These are phyloP conservation scores for Polylopha cassiicola DNA, from an alignment of 2,888 invertebrate genomes.

Conservation along the genomic window DNA sequence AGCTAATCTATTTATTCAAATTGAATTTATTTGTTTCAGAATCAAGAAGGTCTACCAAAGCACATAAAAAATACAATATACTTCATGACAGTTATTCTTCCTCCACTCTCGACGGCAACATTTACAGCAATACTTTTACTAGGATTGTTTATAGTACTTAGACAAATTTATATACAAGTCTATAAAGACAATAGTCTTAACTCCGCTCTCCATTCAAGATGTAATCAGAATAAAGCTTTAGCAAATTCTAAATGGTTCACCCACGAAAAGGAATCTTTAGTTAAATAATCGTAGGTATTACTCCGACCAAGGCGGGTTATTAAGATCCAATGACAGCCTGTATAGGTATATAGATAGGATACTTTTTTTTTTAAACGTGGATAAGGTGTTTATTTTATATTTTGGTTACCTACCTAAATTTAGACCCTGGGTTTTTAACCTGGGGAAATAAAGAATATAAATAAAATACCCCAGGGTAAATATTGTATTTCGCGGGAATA, in stretches of 20 bases:
- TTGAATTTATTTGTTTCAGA: slow-evolving; percentile 57
- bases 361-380: too few species aligned
- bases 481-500: too few species aligned
- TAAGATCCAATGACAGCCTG: too few species aligned
- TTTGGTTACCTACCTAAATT: too few species aligned
- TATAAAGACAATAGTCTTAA: slow-evolving; percentile 43
- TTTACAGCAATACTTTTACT: slow-evolving; percentile 39
- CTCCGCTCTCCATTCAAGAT: slow-evolving; percentile 48
- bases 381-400: too few species aligned
- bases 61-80: slow-evolving; percentile 65
- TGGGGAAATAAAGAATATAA: too few species aligned
- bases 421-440: too few species aligned
- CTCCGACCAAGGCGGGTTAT: too few species aligned
- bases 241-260: slow-evolving; percentile 51
- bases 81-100: slow-evolving; percentile 70
- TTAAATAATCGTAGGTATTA: too few species aligned
- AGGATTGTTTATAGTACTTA: slow-evolving; percentile 48
- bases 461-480: too few species aligned
- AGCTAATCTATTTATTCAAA: slow-evolving; percentile 15
- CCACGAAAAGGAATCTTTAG: slow-evolving; percentile 54
- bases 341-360: too few species aligned
- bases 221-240: slow-evolving; percentile 44
- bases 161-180: slow-evolving; percentile 44
- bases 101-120: slow-evolving; percentile 57
- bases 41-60: slow-evolving; percentile 75